phyloP scores from a whole-genome alignment of 2,797 vertebrate genomes.

The Sebastes nivosus region DNA sequence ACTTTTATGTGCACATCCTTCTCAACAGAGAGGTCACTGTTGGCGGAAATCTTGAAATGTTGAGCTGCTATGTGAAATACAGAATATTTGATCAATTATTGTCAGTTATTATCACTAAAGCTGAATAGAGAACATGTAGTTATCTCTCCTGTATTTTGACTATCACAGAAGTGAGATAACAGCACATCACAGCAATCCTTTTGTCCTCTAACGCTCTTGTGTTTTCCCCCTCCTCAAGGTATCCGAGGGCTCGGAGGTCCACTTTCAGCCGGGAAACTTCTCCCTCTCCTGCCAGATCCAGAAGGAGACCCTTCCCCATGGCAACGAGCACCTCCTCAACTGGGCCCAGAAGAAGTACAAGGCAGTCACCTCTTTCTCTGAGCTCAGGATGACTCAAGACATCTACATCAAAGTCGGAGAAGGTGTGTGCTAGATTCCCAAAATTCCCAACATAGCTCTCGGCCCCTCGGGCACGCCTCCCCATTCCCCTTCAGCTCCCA shows the following conservation, averaged over 20 bases:
- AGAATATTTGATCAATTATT: background rate
- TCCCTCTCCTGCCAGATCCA: constrained; percentile 83
- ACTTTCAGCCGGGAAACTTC: constrained; percentile 87
- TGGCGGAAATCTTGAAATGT: constrained; percentile 6
- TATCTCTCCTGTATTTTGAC: background rate
- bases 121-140: background rate
- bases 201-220: constrained; percentile 28
- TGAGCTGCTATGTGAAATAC: background rate
- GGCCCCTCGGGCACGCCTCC: constrained; percentile 39
- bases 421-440: constrained; percentile 82
- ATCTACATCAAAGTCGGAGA: constrained; percentile 98
- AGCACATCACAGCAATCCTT: background rate
- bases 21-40: constrained; percentile 46
- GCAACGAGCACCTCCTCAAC: constrained; percentile 90
- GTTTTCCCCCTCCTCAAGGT: constrained; percentile 80
- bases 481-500: constrained; percentile 29
- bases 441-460: constrained; percentile 57
- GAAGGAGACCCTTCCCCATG: constrained; percentile 85
- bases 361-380: constrained; percentile 97
- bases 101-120: background rate
- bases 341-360: constrained; percentile 91
- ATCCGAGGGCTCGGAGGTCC: constrained; percentile 86
- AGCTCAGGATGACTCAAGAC: constrained; percentile 92
- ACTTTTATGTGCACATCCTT: constrained; percentile 48
- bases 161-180: constrained; percentile 10